Evolutionary conservation across 2,113 vertebrate genomes (phyloP).

Genomic region (Oncorhynchus mykiss): DNA sequence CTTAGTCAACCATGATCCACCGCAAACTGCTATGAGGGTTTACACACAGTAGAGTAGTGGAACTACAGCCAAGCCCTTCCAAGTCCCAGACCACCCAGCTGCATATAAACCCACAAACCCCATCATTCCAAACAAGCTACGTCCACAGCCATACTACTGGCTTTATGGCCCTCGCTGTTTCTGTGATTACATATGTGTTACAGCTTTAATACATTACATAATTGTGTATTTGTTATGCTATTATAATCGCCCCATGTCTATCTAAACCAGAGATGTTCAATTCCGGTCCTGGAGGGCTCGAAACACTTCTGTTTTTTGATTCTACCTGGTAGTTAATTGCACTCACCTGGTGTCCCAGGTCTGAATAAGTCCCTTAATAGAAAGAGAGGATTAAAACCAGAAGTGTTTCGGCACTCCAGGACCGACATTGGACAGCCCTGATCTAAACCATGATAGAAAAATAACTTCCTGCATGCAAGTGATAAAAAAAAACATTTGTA

Average conservation of each 20-base stretch:
- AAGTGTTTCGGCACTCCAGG: no score
- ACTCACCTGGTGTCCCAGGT: no score
- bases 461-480: background rate
- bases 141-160: slow-evolving; percentile 9
- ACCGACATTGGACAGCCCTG: no score
- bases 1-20: slow-evolving; percentile 57
- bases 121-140: slow-evolving; percentile 23
- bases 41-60: slow-evolving; percentile 44
- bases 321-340: no score
- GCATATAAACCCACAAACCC: slow-evolving; percentile 40
- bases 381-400: no score
- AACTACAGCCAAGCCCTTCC: slow-evolving; percentile 29
- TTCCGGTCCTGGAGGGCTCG: no score
- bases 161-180: background rate
- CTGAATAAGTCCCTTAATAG: no score
- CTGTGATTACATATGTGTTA: background rate
- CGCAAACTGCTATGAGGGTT: slow-evolving; percentile 56
- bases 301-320: no score
- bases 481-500: background rate
- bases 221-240: background rate
- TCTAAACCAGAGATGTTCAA: background rate
- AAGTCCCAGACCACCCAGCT: slow-evolving; percentile 54
- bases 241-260: background rate
- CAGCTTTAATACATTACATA: background rate
- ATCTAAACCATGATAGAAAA: background rate